Conservation (phyloP, 2,888 invertebrate genomes). For the Agriotes lineatus region DNA sequence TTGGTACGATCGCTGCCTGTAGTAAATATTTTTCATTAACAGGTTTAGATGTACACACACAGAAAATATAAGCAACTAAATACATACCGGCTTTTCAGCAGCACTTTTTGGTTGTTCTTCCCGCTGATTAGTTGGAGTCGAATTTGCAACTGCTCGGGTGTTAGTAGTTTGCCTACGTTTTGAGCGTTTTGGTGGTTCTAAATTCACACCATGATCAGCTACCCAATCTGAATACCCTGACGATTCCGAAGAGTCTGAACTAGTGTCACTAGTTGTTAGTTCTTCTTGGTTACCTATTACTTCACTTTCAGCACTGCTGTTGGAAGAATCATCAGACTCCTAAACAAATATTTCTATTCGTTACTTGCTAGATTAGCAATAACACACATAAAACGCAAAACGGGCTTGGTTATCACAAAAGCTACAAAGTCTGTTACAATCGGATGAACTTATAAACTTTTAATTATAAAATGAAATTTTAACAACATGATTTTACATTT, state of each 20-base stretch:
- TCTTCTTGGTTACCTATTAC: slow-evolving; percentile 70
- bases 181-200: slow-evolving; percentile 87
- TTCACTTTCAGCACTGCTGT: slow-evolving; percentile 48
- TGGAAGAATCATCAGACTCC: slow-evolving; percentile 41
- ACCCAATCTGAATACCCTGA: slow-evolving; percentile 95
- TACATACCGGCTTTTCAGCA: slow-evolving; percentile 21
- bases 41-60: too few species aligned
- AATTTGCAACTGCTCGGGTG: slow-evolving; percentile 47
- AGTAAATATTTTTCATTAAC: too few species aligned
- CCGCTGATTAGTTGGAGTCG: slow-evolving; percentile 1
- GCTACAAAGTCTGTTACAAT: too few species aligned
- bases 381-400: too few species aligned
- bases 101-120: slow-evolving; percentile 28
- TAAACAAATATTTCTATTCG: too few species aligned
- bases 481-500: too few species aligned
- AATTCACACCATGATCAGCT: slow-evolving; percentile 82
- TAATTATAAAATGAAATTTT: too few species aligned
- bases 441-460: too few species aligned
- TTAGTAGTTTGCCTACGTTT: slow-evolving; percentile 72
- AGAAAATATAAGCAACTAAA: too few species aligned
- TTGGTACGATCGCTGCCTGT: slow-evolving; percentile 59
- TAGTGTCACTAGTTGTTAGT: slow-evolving; percentile 64
- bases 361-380: too few species aligned
- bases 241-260: slow-evolving; percentile 68
- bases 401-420: too few species aligned